A percentile compares a stretch with the other conserved stretches of the same genome.
phyloP scores from a whole-genome alignment of 2,888 invertebrate species.

The Drosophila demipolita region DNA sequence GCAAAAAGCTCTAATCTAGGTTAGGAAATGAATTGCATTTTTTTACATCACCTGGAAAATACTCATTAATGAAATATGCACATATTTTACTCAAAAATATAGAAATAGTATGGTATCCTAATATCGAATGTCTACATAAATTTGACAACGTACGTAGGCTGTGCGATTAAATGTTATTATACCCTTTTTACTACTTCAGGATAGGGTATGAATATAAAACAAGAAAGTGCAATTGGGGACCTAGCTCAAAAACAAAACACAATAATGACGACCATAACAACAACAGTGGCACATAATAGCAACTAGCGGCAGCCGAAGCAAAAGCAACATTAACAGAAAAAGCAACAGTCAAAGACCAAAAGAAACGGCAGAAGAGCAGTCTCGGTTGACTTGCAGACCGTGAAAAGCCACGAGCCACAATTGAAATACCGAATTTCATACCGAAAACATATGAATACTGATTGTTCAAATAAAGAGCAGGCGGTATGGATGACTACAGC shows the following conservation, averaged over 20 bases:
- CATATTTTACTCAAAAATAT: background rate
- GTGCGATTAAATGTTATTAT: background rate
- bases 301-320: slow-evolving; percentile 38
- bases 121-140: background rate
- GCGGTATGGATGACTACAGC: slow-evolving; percentile 45
- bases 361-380: slow-evolving; percentile 79
- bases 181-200: slow-evolving; percentile 6
- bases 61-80: background rate
- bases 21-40: background rate
- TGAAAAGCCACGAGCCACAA: slow-evolving; percentile 85
- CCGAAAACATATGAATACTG: slow-evolving; percentile 79
- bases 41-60: background rate
- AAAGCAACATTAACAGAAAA: slow-evolving; percentile 45
- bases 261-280: slow-evolving; percentile 38
- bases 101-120: background rate
- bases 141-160: background rate
- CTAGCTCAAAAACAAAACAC: slow-evolving; percentile 24
- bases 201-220: slow-evolving; percentile 20
- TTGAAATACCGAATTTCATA: slow-evolving; percentile 82
- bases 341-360: slow-evolving; percentile 73
- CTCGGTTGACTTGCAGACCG: slow-evolving; percentile 83
- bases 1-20: background rate
- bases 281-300: slow-evolving; percentile 37
- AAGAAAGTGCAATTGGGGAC: slow-evolving; percentile 28
- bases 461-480: slow-evolving; percentile 72